phyloP scores from a whole-genome alignment of 1,140 invertebrate species.

The Neotoxoptera formosana region DNA sequence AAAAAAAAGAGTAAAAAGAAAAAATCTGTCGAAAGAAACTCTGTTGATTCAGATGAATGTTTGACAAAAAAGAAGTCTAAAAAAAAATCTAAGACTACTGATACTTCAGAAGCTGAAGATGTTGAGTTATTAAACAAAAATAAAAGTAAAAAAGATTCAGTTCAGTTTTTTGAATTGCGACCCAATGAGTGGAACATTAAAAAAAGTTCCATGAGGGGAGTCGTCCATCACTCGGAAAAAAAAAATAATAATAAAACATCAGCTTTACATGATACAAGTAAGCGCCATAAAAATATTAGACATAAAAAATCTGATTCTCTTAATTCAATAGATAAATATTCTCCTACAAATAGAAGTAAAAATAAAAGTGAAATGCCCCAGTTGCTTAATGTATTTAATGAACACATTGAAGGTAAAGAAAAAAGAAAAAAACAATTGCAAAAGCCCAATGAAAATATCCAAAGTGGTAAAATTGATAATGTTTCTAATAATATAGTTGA shows the following conservation, averaged over 20 bases:
- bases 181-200: slow-evolving; percentile 55
- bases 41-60: background rate
- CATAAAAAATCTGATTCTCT: background rate
- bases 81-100: slow-evolving; percentile 20
- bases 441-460: background rate
- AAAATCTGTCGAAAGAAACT: slow-evolving; percentile 28
- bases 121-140: background rate
- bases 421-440: background rate
- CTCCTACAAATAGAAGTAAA: background rate
- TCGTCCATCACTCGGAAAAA: slow-evolving; percentile 27
- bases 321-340: background rate
- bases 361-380: background rate
- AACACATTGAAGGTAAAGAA: background rate
- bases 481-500: background rate
- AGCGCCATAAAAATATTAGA: background rate
- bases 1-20: slow-evolving; percentile 42
- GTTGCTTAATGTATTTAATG: background rate
- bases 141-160: background rate
- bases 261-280: background rate
- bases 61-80: slow-evolving; percentile 33
- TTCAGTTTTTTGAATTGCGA: slow-evolving; percentile 50
- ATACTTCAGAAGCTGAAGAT: slow-evolving; percentile 30
- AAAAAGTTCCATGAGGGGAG: slow-evolving; percentile 51
- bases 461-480: background rate
- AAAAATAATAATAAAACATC: background rate